These are phyloP conservation scores for Ctenopoma kingsleyae DNA, from an alignment of 2,797 vertebrate species.

Conservation along the genomic window DNA sequence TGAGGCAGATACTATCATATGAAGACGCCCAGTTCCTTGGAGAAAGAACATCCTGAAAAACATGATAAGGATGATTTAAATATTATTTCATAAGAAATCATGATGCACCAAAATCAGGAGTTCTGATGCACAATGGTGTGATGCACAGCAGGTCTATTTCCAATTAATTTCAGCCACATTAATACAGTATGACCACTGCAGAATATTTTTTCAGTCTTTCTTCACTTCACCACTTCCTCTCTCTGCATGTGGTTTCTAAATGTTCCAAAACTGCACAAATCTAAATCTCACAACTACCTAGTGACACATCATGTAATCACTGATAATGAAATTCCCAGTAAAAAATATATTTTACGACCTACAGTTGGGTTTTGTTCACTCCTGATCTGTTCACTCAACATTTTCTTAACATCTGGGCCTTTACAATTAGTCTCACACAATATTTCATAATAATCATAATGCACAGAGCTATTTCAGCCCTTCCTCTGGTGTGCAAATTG, in stretches of 20 bases:
- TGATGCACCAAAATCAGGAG: background rate
- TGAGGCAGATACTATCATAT: background rate
- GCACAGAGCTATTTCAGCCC: slow-evolving; percentile 33
- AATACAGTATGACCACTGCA: background rate
- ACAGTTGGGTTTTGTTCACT: slow-evolving; percentile 14
- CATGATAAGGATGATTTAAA: background rate
- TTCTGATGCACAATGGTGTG: slow-evolving; percentile 20
- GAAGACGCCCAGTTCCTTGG: slow-evolving; percentile 1
- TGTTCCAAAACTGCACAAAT: slow-evolving; percentile 1
- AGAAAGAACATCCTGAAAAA: background rate
- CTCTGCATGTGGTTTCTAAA: background rate
- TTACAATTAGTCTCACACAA: slow-evolving; percentile 2
- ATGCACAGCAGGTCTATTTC: slow-evolving; percentile 19
- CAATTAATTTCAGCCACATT: slow-evolving; percentile 22
- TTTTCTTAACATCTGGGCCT: background rate
- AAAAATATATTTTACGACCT: too few relatives aligned
- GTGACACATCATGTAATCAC: background rate
- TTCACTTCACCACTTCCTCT: slow-evolving; percentile 39
- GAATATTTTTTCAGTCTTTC: slow-evolving; percentile 27
- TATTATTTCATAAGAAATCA: slow-evolving; percentile 18
- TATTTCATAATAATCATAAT: slow-evolving; percentile 19
- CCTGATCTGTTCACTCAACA: background rate
- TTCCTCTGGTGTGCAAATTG: slow-evolving; percentile 53
- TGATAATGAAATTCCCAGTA: slow-evolving; percentile 14
- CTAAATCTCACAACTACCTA: background rate